A percentile compares a stretch with the other conserved stretches of the same genome.
These are phyloP conservation scores for Sinonovacula constricta DNA, from an alignment of 1,140 invertebrate species.

Conservation along the genomic window DNA sequence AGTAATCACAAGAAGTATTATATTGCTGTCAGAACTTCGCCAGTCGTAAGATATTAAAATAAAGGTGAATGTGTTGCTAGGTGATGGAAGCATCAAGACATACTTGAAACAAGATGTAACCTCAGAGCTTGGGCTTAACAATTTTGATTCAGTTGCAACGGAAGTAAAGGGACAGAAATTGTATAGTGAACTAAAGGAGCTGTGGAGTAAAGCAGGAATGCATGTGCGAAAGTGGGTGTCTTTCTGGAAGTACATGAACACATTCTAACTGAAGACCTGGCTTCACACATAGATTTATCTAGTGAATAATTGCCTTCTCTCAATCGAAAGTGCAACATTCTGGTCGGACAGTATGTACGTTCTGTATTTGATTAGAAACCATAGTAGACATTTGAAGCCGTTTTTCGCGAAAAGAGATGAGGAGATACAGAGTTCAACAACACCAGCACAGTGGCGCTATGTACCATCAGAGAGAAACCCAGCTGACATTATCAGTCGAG, in stretches of 20 bases:
- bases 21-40: constrained; percentile 1
- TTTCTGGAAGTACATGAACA: neutral
- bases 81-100: neutral
- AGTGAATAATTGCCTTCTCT: constrained; percentile 19
- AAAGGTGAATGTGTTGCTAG: neutral
- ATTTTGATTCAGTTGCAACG: constrained; percentile 3
- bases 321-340: constrained; percentile 5
- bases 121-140: neutral
- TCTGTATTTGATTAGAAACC: neutral
- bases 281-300: constrained; percentile 5
- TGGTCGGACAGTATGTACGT: constrained; percentile 22
- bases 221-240: no score
- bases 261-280: constrained; percentile 7
- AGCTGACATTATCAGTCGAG: no score
- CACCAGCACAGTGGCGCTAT: no score
- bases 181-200: constrained; percentile 9
- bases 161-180: constrained; percentile 3
- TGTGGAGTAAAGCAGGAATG: no score
- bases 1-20: neutral
- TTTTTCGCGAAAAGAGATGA: constrained; percentile 34
- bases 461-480: no score
- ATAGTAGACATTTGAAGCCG: constrained; percentile 13
- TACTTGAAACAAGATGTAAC: neutral
- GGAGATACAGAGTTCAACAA: no score
- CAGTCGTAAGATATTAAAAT: neutral